These are phyloP conservation scores for Eupeodes luniger DNA, from an alignment of 2,888 invertebrate genomes.

Conservation along the genomic window DNA sequence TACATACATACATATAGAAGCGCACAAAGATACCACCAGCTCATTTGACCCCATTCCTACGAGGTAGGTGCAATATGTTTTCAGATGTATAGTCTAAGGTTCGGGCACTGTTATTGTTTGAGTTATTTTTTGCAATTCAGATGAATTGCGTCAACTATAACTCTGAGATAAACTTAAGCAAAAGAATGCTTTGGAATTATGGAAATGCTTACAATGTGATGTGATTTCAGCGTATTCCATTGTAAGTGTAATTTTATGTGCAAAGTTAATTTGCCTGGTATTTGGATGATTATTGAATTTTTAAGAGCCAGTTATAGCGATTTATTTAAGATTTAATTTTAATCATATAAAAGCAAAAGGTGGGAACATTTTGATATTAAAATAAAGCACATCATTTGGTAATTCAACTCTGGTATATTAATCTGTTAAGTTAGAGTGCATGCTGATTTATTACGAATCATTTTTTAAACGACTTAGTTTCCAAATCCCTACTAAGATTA, in stretches of 20 bases:
- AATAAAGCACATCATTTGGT: too few relatives aligned
- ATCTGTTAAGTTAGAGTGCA: too few relatives aligned
- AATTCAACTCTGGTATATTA: too few relatives aligned
- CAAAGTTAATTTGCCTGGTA: neutral
- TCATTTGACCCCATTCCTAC: slow-evolving; percentile 74
- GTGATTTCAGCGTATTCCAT: slow-evolving; percentile 57
- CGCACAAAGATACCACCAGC: slow-evolving; percentile 66
- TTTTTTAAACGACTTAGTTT: too few relatives aligned
- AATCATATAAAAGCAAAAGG: too few relatives aligned
- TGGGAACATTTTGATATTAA: too few relatives aligned
- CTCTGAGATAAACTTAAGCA: slow-evolving; percentile 65
- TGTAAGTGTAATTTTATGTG: slow-evolving; percentile 31
- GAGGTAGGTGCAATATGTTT: slow-evolving; percentile 73
- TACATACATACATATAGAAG: slow-evolving; percentile 45
- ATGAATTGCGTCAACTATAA: slow-evolving; percentile 71
- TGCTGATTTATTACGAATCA: too few relatives aligned
- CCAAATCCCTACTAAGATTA: too few relatives aligned
- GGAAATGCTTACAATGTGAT: slow-evolving; percentile 51
- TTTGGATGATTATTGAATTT: neutral
- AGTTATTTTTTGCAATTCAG: slow-evolving; percentile 70
- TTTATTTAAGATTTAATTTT: too few relatives aligned
- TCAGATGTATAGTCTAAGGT: slow-evolving; percentile 52
- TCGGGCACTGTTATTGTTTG: slow-evolving; percentile 54
- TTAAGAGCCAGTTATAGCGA: neutral
- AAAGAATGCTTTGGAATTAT: slow-evolving; percentile 56